Evolutionary conservation across 2,888 invertebrate species (phyloP).

Genomic region (Hirtodrosophila histrioides): DNA sequence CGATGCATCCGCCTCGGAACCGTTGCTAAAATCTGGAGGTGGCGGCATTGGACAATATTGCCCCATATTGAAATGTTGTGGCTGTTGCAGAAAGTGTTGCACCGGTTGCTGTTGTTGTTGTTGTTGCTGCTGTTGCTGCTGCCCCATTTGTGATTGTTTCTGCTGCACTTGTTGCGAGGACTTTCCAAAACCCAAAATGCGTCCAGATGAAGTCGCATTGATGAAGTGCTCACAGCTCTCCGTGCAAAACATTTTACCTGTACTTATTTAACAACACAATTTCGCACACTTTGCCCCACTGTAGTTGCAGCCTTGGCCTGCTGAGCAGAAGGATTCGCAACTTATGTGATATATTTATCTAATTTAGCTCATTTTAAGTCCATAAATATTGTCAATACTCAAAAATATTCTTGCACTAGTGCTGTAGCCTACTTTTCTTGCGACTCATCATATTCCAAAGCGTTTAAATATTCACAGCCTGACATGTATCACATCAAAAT

Average conservation of each 20-base stretch:
- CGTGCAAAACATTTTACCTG: slow-evolving; percentile 54
- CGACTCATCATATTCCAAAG: too few species aligned
- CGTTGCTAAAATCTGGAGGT: slow-evolving; percentile 1
- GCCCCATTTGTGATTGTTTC: background rate
- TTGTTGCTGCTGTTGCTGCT: slow-evolving; percentile 10
- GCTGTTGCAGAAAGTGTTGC: background rate
- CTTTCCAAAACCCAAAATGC: slow-evolving; percentile 6
- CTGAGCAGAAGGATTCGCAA: slow-evolving; percentile 7
- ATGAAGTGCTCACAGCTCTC: slow-evolving; percentile 54
- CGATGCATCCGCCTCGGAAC: slow-evolving; percentile 13
- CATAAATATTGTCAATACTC: background rate
- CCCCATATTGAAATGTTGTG: slow-evolving; percentile 8
- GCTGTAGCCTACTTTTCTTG: slow-evolving; percentile 34
- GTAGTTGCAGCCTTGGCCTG: slow-evolving; percentile 13
- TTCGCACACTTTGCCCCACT: slow-evolving; percentile 13
- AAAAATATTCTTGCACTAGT: background rate
- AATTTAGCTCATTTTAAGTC: slow-evolving; percentile 33
- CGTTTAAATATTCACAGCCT: too few species aligned
- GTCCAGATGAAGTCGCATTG: slow-evolving; percentile 40
- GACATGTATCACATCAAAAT: background rate
- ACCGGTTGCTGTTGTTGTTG: background rate
- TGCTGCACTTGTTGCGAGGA: slow-evolving; percentile 1
- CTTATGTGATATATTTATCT: background rate
- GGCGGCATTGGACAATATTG: slow-evolving; percentile 24
- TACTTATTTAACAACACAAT: background rate